Base-by-base conservation (phyloP, 2,888 invertebrate species). In the Caradrina kadenii region DNA sequence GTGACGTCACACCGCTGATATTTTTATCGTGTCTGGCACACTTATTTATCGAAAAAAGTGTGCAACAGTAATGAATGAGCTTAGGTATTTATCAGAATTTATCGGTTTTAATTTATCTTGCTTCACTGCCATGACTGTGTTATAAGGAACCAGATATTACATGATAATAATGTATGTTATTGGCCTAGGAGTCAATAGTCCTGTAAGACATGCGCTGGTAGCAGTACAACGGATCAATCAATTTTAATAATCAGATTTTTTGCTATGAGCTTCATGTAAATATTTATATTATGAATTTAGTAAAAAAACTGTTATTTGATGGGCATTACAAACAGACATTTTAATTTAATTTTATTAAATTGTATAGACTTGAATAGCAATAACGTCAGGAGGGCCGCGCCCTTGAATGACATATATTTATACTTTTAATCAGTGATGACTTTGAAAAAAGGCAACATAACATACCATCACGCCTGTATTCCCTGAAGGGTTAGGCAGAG, bases 371-470 rank as follows among this genome's bases (percentile, higher is more conserved):
- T 26, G 26, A 26, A 26, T 26, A 26, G 26, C 26, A 26, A 26
- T 26, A 26, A 26, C 26, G 6, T 17, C 3, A 3, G 13, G n/a
- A 21, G 15, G 15, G 21, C 39, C 19, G 13, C 21, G 13, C 52
- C 21, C 42, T 42, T 42, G n/a, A 67, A n/a, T 67, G 21, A 21
- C 26, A 26, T 21, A 21, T 42, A 42, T 45, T n/a, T 42, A 53
- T 15, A 52, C 52, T 11, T n/a, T 19, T 66, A 45, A 4, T 52
- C n/a, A 21, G 13, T 42, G 66, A 50, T 64, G 26, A 11, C 26
- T 13, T 65, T 66, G 26, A 11, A 39, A 15, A 8, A 42, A 39
- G 26, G 2, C 26, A 26, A 26, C n/a, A n/a, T n/a, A n/a, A n/a
- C n/a, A n/a, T n/a, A n/a, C n/a, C n/a, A n/a, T n/a, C n/a, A n/a